Evolutionary conservation across 2,113 vertebrate genomes (phyloP).

Genomic region (Dolichallabes microphthalmus): DNA sequence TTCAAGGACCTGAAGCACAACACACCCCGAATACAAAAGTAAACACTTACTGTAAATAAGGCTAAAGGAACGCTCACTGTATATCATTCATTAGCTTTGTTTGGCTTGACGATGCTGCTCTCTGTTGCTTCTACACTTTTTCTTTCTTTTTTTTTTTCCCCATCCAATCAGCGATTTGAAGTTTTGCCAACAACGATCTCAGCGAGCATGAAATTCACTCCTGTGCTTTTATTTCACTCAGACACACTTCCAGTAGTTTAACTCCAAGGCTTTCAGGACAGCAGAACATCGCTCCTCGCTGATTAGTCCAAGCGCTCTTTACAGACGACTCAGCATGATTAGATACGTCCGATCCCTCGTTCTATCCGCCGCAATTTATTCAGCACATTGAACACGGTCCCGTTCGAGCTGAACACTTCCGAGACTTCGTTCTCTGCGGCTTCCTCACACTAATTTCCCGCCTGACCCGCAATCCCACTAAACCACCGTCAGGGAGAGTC

Average conservation of each 20-base stretch:
- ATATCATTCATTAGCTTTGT: background rate
- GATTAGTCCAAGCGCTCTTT: background rate
- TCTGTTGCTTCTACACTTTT: background rate
- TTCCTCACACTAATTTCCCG: slow-evolving; percentile 34
- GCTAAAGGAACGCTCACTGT: background rate
- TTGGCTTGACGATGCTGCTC: background rate
- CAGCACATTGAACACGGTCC: slow-evolving; percentile 7
- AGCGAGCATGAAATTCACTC: background rate
- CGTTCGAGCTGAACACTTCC: slow-evolving; percentile 1
- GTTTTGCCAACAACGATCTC: background rate
- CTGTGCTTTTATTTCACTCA: background rate
- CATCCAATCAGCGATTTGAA: background rate
- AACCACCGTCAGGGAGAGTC: slow-evolving; percentile 75
- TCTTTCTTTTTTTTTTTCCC: background rate
- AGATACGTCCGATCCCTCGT: background rate
- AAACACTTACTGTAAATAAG: background rate
- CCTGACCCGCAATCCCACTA: slow-evolving; percentile 56
- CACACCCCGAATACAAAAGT: background rate
- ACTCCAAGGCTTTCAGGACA: background rate
- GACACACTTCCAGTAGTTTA: slow-evolving; percentile 20
- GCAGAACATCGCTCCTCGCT: background rate
- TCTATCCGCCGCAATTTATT: slow-evolving; percentile 3
- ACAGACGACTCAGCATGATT: background rate
- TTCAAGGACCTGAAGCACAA: background rate
- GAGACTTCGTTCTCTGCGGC: slow-evolving; percentile 5